Base-by-base conservation (phyloP, 2,797 vertebrate species). In the Oceanodroma leucorhoa region DNA sequence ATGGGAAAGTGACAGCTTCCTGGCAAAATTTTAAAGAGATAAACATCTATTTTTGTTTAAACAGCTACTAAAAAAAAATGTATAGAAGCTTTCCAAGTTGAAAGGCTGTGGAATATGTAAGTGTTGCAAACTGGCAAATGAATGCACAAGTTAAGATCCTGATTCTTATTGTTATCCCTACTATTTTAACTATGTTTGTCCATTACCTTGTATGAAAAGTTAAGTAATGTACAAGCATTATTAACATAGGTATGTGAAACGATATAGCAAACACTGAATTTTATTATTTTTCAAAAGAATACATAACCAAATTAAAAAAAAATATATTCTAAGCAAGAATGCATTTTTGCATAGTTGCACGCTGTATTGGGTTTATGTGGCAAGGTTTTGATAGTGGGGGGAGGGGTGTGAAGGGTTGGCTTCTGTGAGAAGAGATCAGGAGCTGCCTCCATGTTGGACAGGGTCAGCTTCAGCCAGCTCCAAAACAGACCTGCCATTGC, bases 11-110 rank as follows among this genome's bases (percentile, higher is more conserved):
- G 98, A 98, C 98, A 98, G 98, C 93, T 98, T 97, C 97, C 96
- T 98, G 97, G 98, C 96, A 98, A 98, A 98, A 94, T 97, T 98
- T 98, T 98, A 98, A 98, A 98, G 97, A 98, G 96, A 98, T 98
- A 98, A 98, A 98, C 98, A 98, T 98, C 97, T 98, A 98, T 98
- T 98, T 98, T 98, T 98, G 97, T 98, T 98, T 98, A 98, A 98
- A 97, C 96, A 98, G 96, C 91, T 96, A 97, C 97, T 96, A 69
- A 77, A 86, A 84, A 84, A 79, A 92, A 79, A 55, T 21, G 92
- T 90, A 95, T 96, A 96, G 96, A 96, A 93, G 91, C 95, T 96
- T 98, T 96, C 89, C 66, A 91, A 66, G 69, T 87, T 97, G 94
- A 97, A 98, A 97, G 69, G 90, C 87, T 96, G 75, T 94, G 83